These are phyloP conservation scores for Tortricodes alternella DNA, from an alignment of 2,888 invertebrate genomes.

Conservation along the genomic window DNA sequence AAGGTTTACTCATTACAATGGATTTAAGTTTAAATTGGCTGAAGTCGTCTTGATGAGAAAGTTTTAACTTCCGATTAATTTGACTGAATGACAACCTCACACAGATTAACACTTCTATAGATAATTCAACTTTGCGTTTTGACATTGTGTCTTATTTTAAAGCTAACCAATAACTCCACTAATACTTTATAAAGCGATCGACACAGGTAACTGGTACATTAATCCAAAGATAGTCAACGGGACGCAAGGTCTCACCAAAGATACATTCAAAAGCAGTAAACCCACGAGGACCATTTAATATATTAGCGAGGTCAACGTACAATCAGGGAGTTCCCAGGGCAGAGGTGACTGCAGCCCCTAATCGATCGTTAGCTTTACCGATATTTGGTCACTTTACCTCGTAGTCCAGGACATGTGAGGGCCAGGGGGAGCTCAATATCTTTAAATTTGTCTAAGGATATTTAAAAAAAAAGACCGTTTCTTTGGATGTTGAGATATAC, in stretches of 20 bases:
- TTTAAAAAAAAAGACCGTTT: too few relatives aligned
- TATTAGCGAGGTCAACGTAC: conserved; percentile 18
- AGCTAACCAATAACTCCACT: too few relatives aligned
- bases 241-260: too few relatives aligned
- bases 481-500: too few relatives aligned
- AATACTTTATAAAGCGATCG: too few relatives aligned
- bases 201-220: too few relatives aligned
- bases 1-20: conserved; percentile 31
- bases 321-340: conserved; percentile 17
- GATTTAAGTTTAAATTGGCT: conserved; percentile 29
- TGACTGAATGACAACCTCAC: not conserved
- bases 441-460: not conserved
- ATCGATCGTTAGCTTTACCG: conserved; percentile 14
- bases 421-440: not conserved
- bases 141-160: too few relatives aligned
- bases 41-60: conserved; percentile 17
- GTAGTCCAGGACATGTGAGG: not conserved
- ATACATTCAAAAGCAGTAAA: not conserved
- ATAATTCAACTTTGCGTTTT: too few relatives aligned
- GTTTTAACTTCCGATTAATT: not conserved
- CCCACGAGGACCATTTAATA: conserved; percentile 10
- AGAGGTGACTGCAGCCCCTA: conserved; percentile 13
- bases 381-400: conserved; percentile 6
- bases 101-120: not conserved
- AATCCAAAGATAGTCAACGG: too few relatives aligned